Percentiles rank a stretch among this genome's conserved stretches.
Conservation (phyloP, 1,140 invertebrate species). For the Rhynchophorus ferrugineus region DNA sequence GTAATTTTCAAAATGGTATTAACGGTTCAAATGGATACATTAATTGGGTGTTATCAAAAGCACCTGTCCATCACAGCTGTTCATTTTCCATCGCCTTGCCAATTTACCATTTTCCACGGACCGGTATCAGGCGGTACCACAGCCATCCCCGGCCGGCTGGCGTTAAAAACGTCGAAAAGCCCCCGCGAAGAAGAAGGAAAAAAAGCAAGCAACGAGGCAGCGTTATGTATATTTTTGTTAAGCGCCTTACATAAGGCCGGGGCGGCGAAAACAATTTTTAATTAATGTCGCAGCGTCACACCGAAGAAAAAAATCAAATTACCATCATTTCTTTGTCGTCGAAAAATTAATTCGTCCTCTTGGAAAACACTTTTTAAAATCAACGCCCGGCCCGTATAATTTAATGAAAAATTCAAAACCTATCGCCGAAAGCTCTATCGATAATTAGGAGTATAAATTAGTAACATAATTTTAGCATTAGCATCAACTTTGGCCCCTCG, state of each 20-base stretch:
- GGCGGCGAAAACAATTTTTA: neutral
- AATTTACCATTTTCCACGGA: neutral
- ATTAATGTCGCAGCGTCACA: neutral
- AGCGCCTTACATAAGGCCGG: neutral
- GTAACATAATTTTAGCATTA: slow-evolving; percentile 32
- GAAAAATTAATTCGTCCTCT: neutral
- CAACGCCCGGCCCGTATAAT: slow-evolving; percentile 10
- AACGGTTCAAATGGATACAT: too few relatives aligned
- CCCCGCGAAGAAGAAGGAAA: too few relatives aligned
- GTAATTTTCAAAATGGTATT: too few relatives aligned
- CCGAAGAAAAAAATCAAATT: slow-evolving; percentile 4
- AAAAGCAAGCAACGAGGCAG: neutral
- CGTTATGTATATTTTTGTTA: neutral
- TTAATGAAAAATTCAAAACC: slow-evolving; percentile 22
- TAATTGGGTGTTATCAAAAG: neutral
- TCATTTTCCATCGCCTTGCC: neutral
- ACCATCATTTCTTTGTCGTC: slow-evolving; percentile 3
- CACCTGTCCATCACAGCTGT: neutral
- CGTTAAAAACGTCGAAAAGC: too few relatives aligned
- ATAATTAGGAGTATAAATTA: slow-evolving; percentile 29
- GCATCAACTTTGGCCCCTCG: slow-evolving; percentile 18
- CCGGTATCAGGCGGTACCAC: neutral
- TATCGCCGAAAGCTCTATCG: slow-evolving; percentile 22
- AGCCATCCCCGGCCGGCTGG: too few relatives aligned
- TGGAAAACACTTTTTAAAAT: slow-evolving; percentile 4